Evolutionary conservation across 2,113 vertebrate genomes (phyloP), one percentile per base, ranked within the genome.

Genomic region (Rafetus swinhoei): DNA sequence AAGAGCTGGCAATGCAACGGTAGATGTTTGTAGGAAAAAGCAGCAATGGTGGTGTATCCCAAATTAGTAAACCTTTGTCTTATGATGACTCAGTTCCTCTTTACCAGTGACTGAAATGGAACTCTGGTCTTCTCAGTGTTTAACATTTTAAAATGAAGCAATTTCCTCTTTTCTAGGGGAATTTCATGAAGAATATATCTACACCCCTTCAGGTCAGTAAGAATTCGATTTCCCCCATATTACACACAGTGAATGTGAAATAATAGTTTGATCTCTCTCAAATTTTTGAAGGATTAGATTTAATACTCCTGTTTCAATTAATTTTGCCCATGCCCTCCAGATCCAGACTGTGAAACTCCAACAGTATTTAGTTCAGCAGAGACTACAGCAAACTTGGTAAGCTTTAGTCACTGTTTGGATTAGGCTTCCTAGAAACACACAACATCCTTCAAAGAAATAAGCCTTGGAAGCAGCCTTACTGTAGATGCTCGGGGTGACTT

Each of bases 151-250:
- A 89, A 65, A 82, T 4, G 85, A 79, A 95, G 45, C 8, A 89
- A 6, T 96, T 62, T 90, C 52, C 89, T 89, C 84, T 57, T 82
- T 90, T 91, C 22, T 89, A 99, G 99, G 98, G 1, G 98, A 98
- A 83, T 99, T 98, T 94, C 93, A 97, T 7, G 99, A 98, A 90
- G 99, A 99, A 14, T 99, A 98, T 96, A 93, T 99, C 59, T 99
- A 98, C 94, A 89, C 95, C 74, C 27, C 98, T 90, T 93, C 98
- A 97, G 99, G 99, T 99, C 90, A 97, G 98, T 98, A 84, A 80
- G 74, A 84, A 77, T 56, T 4, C 59, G 39, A 32, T 53, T 53
- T 14, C 56, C 86, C 32, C 9, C 89, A 15, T 53, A 19, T 13
- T 87, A 83, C 2, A 16, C 21, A 79, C 19, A 11, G 4, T 93